A percentile compares a stretch with the other conserved stretches of the same genome.
Evolutionary conservation across 2,888 invertebrate genomes (phyloP).

Genomic region (Actias luna): DNA sequence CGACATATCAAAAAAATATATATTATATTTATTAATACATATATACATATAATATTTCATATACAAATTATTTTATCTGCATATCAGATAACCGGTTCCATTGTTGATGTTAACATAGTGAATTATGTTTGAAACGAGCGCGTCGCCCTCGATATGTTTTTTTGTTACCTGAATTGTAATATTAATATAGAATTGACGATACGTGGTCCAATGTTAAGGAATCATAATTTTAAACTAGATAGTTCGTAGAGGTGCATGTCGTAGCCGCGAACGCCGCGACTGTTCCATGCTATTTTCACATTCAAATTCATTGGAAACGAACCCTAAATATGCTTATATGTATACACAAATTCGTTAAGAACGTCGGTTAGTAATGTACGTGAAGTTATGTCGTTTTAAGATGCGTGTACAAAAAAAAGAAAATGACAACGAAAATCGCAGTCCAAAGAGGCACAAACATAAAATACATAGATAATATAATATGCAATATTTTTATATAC

Average conservation of each 20-base stretch:
- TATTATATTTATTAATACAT: constrained; percentile 36
- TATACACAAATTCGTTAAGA: constrained; percentile 35
- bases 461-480: constrained; percentile 26
- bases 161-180: constrained; percentile 82
- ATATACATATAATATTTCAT: constrained; percentile 32
- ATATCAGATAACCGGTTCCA: constrained; percentile 52
- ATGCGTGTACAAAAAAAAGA: constrained; percentile 15
- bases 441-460: constrained; percentile 13
- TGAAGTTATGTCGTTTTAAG: constrained; percentile 8
- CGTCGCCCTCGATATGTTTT: constrained; percentile 54
- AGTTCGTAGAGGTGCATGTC: constrained; percentile 61
- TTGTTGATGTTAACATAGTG: constrained; percentile 28
- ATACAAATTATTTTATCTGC: constrained; percentile 46
- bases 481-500: constrained; percentile 65
- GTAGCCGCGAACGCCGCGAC: neutral
- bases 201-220: constrained; percentile 81
- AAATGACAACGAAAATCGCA: constrained; percentile 24
- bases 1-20: constrained; percentile 57
- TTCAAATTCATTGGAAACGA: neutral
- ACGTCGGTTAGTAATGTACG: constrained; percentile 6
- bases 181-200: constrained; percentile 77
- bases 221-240: constrained; percentile 78
- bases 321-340: constrained; percentile 33
- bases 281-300: neutral
- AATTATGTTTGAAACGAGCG: constrained; percentile 42